Evolutionary conservation across 1,140 invertebrate genomes (phyloP).

Genomic region (Pachypsylla venusta): DNA sequence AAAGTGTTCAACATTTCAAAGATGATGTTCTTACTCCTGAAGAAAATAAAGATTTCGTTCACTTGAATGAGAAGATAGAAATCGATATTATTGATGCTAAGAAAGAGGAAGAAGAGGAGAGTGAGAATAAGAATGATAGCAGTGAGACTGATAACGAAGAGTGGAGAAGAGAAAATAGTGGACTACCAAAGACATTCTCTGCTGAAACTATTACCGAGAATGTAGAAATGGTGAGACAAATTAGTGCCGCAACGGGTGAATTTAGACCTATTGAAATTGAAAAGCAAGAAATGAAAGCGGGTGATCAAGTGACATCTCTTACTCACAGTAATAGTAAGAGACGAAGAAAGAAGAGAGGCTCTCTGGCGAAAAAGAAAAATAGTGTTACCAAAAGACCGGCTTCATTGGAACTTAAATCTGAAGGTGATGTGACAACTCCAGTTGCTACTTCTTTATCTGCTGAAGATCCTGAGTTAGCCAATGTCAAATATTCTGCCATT

Average conservation of each 20-base stretch:
- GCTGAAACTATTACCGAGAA: slow-evolving; percentile 24
- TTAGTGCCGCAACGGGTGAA: slow-evolving; percentile 21
- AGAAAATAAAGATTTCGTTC: not conserved
- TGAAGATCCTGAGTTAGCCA: slow-evolving; percentile 12
- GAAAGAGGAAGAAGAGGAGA: slow-evolving; percentile 5
- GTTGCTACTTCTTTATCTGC: not conserved
- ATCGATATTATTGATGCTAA: slow-evolving; percentile 3
- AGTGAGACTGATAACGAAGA: slow-evolving; percentile 9
- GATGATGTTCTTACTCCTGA: not conserved
- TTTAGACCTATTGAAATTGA: slow-evolving; percentile 25
- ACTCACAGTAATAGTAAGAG: slow-evolving; percentile 37
- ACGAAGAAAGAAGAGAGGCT: slow-evolving; percentile 59
- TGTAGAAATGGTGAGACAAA: slow-evolving; percentile 17
- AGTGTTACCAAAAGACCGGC: not conserved
- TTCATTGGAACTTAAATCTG: not conserved
- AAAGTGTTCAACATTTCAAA: not conserved
- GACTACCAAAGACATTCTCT: slow-evolving; percentile 26
- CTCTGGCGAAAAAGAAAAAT: slow-evolving; percentile 54
- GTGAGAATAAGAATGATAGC: slow-evolving; percentile 6
- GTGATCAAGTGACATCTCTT: slow-evolving; percentile 5
- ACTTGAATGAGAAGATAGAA: not conserved
- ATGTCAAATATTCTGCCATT: slow-evolving; percentile 14
- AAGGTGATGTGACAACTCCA: not conserved
- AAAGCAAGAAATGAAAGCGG: not conserved
- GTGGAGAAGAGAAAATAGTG: slow-evolving; percentile 1